phyloP scores from a whole-genome alignment of 2,888 invertebrate genomes.

The Idaea straminata region DNA sequence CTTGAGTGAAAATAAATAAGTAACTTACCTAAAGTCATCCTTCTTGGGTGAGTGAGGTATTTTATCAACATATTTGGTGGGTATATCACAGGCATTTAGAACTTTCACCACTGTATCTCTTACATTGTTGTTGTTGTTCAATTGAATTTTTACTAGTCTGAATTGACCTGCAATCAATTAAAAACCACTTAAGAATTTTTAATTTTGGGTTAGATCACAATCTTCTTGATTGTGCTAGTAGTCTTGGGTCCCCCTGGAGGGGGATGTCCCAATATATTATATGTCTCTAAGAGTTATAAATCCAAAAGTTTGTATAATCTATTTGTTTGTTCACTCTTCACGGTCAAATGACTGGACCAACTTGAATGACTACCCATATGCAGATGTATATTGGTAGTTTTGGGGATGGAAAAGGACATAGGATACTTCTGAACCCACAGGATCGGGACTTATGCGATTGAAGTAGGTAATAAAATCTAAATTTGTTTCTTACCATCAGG shows the following conservation, averaged over 20 bases:
- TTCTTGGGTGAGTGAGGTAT: constrained; percentile 69
- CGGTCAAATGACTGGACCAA: constrained; percentile 3
- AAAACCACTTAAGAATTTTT: constrained; percentile 3
- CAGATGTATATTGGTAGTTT: not conserved
- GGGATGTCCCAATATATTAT: too few relatives aligned
- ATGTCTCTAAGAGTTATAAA: too few relatives aligned
- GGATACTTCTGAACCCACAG: not conserved
- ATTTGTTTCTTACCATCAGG: constrained; percentile 63
- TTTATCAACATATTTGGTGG: constrained; percentile 92
- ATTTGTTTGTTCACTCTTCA: too few relatives aligned
- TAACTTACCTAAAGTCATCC: constrained; percentile 48
- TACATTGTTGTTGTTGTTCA: constrained; percentile 84
- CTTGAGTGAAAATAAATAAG: too few relatives aligned
- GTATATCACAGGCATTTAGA: constrained; percentile 89
- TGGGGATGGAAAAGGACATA: not conserved
- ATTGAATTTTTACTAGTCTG: constrained; percentile 85
- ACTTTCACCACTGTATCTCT: constrained; percentile 87
- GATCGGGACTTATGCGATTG: too few relatives aligned
- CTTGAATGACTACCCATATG: too few relatives aligned
- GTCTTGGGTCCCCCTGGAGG: too few relatives aligned
- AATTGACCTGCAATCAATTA: constrained; percentile 80
- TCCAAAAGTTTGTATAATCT: too few relatives aligned
- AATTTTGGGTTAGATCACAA: too few relatives aligned
- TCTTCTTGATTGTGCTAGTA: too few relatives aligned
- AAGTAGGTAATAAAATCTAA: not conserved